Evolutionary conservation across 1,140 invertebrate species (phyloP), one percentile per base, ranked within the genome.

Genomic region (Portunus trituberculatus): DNA sequence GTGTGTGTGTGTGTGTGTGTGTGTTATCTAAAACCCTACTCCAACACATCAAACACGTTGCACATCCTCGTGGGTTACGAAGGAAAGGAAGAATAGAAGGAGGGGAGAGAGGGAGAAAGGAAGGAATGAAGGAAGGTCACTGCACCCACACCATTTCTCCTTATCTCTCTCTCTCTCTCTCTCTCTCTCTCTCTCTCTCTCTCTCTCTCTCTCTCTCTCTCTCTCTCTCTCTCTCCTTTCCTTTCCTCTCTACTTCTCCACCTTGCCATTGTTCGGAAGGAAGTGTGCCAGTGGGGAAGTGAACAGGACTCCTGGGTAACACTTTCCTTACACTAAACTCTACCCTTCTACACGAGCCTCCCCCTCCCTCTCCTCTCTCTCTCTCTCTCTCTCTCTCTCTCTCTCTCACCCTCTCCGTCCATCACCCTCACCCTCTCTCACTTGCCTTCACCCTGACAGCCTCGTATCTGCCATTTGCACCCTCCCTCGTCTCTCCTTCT

Each of bases 1-100:
- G 83, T 84, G 83, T 84, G 83, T 84, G 83, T 84, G 83, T 84
- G 83, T 84, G 45, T 89, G 45, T 89, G 45, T 89, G 45, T 89
- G 45, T 89, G 28, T 89, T 1, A 59, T 59, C 52, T 59, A 16
- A 20, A 59, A 20, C 52, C 52, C 20, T 20, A 59, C 20, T 39
- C 39, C 39, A 59, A 59, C 52, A 59, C 20, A 59, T 59, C 52
- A 39, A 39, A 39, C 39, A 39, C 39, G 39, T 6, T 39, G 39
- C 39, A 39, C 39, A 39, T 39, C 39, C 39, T 39, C 39, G 39
- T 39, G 39, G 52, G 20, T 59, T 16, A 10, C 10, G 20, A 59
- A 59, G 52, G 52, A 59, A 59, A 20, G 20, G 52, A 59, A 10
- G 52, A 20, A 59, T 12, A 59, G 67, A 7, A n/a, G n/a, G n/a